A percentile compares a stretch with the other conserved stretches of the same genome.
Evolutionary conservation across 53 echinoderm and acorn worm species (phyloP).

Genomic region (Luidia sarsii): DNA sequence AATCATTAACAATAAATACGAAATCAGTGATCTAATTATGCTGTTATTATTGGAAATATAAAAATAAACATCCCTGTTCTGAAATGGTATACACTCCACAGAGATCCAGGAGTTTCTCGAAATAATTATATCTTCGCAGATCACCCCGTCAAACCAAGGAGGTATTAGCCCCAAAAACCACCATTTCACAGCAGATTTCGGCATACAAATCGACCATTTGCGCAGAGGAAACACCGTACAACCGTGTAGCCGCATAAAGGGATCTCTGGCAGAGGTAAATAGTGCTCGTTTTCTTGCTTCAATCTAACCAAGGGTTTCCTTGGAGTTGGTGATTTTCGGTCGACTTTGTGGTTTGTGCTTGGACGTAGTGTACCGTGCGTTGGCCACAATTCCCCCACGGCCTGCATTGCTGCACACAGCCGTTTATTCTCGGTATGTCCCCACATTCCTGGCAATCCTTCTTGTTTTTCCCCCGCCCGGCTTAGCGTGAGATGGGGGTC

Average conservation of each 20-base stretch:
- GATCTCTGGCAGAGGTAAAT: not conserved
- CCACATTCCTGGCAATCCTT: constrained; percentile 25
- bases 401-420: not conserved
- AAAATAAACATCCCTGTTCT: not conserved
- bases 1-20: no score
- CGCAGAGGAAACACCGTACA: not conserved
- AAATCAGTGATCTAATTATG: no score
- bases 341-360: not conserved
- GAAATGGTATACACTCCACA: not conserved
- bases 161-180: not conserved
- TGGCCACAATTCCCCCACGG: no score
- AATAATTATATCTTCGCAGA: not conserved
- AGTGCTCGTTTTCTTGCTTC: not conserved
- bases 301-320: not conserved
- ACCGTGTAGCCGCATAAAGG: not conserved
- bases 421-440: constrained; percentile 1
- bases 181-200: not conserved
- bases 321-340: no score
- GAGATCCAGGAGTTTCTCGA: constrained; percentile 3
- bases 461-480: not conserved
- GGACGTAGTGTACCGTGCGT: no score
- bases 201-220: not conserved
- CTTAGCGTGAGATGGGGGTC: not conserved
- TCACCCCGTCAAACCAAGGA: no score
- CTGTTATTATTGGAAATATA: no score